Conservation (phyloP, 2,888 invertebrate species). For the Metacarcinus magister region DNA sequence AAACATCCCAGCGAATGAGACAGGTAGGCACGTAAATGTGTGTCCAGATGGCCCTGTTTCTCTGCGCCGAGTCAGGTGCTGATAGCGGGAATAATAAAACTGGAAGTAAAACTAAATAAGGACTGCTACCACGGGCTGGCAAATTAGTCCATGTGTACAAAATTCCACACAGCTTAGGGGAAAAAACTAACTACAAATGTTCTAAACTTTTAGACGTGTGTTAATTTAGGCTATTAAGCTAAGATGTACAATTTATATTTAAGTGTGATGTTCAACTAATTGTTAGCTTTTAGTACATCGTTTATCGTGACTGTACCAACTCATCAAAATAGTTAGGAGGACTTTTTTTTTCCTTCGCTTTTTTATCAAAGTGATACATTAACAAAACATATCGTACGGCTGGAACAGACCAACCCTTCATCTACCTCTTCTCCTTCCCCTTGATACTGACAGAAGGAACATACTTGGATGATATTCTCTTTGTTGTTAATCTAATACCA, state of each 20-base stretch:
- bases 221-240: background rate
- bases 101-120: conserved; percentile 62
- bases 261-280: background rate
- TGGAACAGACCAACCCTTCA: background rate
- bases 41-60: conserved; percentile 57
- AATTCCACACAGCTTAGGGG: conserved; percentile 51
- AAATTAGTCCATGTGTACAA: conserved; percentile 75
- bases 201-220: background rate
- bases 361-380: background rate
- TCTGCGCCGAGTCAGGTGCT: conserved; percentile 40
- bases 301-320: background rate
- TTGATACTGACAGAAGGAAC: background rate
- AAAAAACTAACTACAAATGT: conserved; percentile 3
- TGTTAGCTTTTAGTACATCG: background rate
- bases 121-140: conserved; percentile 58
- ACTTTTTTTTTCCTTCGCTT: background rate
- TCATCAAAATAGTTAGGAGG: background rate
- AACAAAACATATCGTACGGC: background rate
- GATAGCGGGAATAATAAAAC: conserved; percentile 72
- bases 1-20: background rate
- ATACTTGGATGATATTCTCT: background rate
- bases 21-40: background rate
- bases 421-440: background rate
- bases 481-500: background rate
- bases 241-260: background rate